Base-by-base conservation (phyloP, 2,797 vertebrate species). In the Argyrosomus regius region DNA sequence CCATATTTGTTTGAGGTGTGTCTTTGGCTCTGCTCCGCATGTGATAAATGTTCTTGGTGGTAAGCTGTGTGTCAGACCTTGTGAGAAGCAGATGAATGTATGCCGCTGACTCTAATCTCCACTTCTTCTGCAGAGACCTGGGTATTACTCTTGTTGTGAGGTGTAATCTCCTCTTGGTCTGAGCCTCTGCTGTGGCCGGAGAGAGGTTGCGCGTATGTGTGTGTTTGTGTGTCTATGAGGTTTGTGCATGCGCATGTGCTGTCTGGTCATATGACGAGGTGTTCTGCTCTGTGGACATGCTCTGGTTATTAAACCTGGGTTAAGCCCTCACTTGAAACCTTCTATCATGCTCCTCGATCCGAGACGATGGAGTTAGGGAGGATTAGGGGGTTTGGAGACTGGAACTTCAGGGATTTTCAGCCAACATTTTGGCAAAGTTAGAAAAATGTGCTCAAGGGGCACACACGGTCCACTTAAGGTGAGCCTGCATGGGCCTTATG, bases 291-390 rank as follows among this genome's bases (percentile, higher is more conserved):
- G 77, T 28, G 79, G 89, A 91, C 90, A 93, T 83, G 87, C 84
- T 86, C 78, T 82, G 84, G 85, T 92, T 93, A 93, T 94, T 95
- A 94, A 94, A 94, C 88, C 75, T 81, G 78, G 87, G 89, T 89
- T 94, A 95, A 95, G 92, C 91, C 86, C 59, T 88, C 12, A 53
- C 89, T 91, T 88, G 85, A 90, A 91, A 91, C 86, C 92, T 93
- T 94, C 88, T 90, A 87, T 93, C 92, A 59, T 81, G 89, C 83
- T 83, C 79, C 83, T 85, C 83, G 80, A 92, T 94, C 93, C 88
- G 84, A 88, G 84, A 86, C 85, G 58, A 85, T 83, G 81, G 83
- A 85, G 75, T 90, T 84, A 83, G 70, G 59, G 80, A 81, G 90
- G 93, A 94, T 95, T 94, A 94, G 81, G 80, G 88, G 77, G 83